A percentile compares a stretch with the other conserved stretches of the same genome.
Evolutionary conservation across 2,797 vertebrate genomes (phyloP).

Genomic region (Synaphobranchus kaupii): DNA sequence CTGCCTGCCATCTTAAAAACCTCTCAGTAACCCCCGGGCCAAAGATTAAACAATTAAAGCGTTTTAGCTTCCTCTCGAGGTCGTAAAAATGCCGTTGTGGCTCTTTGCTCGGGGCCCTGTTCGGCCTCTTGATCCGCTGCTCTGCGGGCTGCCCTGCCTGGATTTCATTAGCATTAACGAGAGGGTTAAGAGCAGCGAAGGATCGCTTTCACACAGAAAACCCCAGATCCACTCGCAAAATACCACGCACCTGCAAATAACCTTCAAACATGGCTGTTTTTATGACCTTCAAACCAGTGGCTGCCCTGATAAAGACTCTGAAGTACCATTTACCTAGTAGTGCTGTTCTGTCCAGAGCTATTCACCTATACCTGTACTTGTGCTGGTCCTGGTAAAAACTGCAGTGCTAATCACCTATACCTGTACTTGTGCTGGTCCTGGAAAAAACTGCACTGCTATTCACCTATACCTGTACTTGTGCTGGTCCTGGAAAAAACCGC

Average conservation of each 20-base stretch:
- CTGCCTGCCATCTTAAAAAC: neutral
- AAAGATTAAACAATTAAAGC: constrained; percentile 43
- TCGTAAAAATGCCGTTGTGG: constrained; percentile 46
- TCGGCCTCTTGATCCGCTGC: neutral
- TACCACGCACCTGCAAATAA: neutral
- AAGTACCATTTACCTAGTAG: too few species aligned
- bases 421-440: neutral
- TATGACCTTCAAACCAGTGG: neutral
- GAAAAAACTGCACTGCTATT: neutral
- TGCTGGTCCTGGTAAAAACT: neutral
- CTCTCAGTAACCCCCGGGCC: constrained; percentile 31
- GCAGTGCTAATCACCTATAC: neutral
- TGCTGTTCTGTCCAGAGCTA: neutral
- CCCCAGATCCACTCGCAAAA: neutral
- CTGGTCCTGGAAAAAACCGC: too few species aligned
- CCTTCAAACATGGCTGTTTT: neutral
- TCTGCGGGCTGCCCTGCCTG: neutral
- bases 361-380: neutral
- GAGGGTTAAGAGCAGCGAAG: constrained; percentile 45
- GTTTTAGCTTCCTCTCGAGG: constrained; percentile 37
- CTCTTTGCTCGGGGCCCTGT: neutral
- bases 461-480: neutral
- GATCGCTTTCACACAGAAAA: constrained; percentile 39
- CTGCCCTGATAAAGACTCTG: neutral
- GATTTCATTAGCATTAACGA: constrained; percentile 23